phyloP scores from a whole-genome alignment of 2,888 invertebrate species.

The Diarsia dahlii region DNA sequence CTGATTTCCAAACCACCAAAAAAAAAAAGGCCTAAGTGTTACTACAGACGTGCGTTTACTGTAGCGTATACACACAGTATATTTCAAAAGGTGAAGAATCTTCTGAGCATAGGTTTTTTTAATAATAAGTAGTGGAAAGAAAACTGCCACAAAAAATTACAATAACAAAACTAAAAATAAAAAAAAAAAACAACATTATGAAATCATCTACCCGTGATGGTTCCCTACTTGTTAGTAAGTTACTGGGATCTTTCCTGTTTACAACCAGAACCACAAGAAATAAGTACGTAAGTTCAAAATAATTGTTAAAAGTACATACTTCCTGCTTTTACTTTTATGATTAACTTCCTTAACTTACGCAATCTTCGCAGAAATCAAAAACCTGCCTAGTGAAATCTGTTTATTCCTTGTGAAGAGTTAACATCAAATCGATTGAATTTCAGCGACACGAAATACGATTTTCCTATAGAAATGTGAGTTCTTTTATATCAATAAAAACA shows the following conservation, averaged over 20 bases:
- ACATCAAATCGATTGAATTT: slow-evolving; percentile 29
- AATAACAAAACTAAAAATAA: too few species aligned
- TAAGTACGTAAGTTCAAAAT: slow-evolving; percentile 20
- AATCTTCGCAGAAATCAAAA: slow-evolving; percentile 42
- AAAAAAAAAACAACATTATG: not conserved
- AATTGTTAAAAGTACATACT: slow-evolving; percentile 8
- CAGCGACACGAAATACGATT: slow-evolving; percentile 36
- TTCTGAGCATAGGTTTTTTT: not conserved
- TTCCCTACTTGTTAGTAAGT: not conserved
- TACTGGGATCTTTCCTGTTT: slow-evolving; percentile 22
- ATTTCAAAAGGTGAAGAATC: not conserved
- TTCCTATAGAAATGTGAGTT: slow-evolving; percentile 36
- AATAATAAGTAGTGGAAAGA: not conserved
- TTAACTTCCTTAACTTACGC: slow-evolving; percentile 37
- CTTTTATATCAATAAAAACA: slow-evolving; percentile 50
- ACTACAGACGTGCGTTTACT: not conserved
- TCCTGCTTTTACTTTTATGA: slow-evolving; percentile 23
- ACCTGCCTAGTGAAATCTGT: slow-evolving; percentile 17
- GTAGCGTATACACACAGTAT: not conserved
- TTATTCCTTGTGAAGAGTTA: slow-evolving; percentile 15
- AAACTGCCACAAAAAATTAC: not conserved
- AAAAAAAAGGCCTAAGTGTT: not conserved
- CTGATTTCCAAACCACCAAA: too few species aligned
- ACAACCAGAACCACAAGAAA: slow-evolving; percentile 24
- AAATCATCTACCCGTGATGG: not conserved